phyloP scores from a whole-genome alignment of 2,797 vertebrate genomes.

The Peromyscus eremicus region DNA sequence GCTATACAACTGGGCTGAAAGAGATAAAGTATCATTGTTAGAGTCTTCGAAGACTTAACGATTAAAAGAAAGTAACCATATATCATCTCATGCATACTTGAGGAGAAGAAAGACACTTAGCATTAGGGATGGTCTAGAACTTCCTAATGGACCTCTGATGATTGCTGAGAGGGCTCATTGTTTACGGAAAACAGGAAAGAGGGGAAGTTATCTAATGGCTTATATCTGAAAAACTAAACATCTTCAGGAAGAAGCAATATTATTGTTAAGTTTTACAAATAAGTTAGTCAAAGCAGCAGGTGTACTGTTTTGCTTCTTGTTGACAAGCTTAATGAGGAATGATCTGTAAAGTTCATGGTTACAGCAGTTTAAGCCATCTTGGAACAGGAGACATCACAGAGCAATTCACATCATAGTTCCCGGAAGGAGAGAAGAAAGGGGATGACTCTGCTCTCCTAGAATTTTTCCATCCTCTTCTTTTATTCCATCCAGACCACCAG shows the following conservation, averaged over 20 bases:
- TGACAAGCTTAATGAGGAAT: background rate
- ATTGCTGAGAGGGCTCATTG: background rate
- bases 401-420: background rate
- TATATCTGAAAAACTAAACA: constrained; percentile 3
- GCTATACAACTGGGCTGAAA: constrained; percentile 68
- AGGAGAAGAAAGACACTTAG: background rate
- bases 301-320: background rate
- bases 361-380: background rate
- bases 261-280: constrained; percentile 9
- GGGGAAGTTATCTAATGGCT: background rate
- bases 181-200: background rate
- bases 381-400: background rate
- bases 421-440: no score
- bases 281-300: background rate
- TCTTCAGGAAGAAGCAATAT: constrained; percentile 10
- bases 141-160: background rate
- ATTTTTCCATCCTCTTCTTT: background rate
- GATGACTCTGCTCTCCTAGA: no score
- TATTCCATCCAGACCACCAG: background rate
- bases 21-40: constrained; percentile 61
- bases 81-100: constrained; percentile 1
- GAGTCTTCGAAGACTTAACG: constrained; percentile 53
- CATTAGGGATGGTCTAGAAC: background rate
- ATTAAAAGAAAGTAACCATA: constrained; percentile 56
- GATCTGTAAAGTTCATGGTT: background rate